Percentiles rank a stretch among this genome's conserved stretches.
Conservation (phyloP, 2,113 vertebrate species). For the Phalacrocorax carbo region DNA sequence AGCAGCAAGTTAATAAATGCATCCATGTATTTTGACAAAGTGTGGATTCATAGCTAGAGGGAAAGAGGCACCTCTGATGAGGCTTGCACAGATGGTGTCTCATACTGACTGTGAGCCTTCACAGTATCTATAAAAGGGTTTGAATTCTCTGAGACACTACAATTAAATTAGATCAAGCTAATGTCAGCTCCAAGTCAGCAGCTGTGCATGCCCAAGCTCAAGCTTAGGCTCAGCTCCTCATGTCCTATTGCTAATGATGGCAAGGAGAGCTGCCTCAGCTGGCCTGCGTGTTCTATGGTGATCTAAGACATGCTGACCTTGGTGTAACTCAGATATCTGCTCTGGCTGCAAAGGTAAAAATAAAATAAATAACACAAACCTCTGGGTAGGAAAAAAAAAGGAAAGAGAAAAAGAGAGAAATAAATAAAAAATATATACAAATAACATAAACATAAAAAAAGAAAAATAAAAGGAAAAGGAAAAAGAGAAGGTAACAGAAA, state of each 20-base stretch:
- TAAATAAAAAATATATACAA: background rate
- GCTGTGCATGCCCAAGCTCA: background rate
- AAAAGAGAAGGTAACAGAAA: too few species aligned
- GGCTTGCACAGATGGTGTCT: background rate
- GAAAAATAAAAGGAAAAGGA: rapidly evolving
- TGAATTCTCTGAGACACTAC: background rate
- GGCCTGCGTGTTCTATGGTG: background rate
- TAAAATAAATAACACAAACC: background rate
- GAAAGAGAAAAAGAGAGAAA: too few species aligned
- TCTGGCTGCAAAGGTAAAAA: background rate
- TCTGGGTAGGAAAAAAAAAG: background rate
- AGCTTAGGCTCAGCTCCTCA: background rate
- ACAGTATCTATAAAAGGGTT: background rate
- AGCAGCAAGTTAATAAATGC: background rate
- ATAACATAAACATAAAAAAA: too few species aligned
- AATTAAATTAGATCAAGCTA: background rate
- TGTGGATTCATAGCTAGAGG: background rate
- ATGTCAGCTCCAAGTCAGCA: background rate
- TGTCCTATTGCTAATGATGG: background rate
- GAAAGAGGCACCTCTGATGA: background rate
- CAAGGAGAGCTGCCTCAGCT: background rate
- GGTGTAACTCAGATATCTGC: background rate
- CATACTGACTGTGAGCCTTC: background rate
- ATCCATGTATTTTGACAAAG: background rate
- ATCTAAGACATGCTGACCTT: background rate